A percentile compares a stretch with the other conserved stretches of the same genome.
Evolutionary conservation across 2,113 vertebrate genomes (phyloP).

Genomic region (Sitta europaea): DNA sequence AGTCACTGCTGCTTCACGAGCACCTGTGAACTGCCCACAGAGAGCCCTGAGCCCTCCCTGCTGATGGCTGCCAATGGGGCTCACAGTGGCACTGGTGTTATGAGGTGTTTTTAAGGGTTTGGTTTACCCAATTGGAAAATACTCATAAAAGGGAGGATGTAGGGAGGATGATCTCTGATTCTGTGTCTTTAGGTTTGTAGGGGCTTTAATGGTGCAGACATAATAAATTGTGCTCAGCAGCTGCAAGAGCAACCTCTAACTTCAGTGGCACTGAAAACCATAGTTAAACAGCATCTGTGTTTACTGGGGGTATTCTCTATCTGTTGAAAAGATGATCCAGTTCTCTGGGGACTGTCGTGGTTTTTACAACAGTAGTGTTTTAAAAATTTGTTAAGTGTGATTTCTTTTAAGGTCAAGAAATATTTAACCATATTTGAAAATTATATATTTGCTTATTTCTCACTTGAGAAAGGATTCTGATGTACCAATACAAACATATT

Average conservation of each 20-base stretch:
- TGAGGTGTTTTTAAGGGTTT: background rate
- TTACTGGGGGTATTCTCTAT: background rate
- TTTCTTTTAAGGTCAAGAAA: background rate
- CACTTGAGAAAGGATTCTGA: background rate
- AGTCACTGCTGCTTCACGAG: rapidly evolving
- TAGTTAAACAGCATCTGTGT: background rate
- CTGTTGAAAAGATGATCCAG: background rate
- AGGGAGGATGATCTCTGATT: background rate
- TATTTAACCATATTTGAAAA: background rate
- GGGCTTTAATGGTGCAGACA: background rate
- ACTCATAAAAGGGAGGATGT: background rate
- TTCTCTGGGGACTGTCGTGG: background rate
- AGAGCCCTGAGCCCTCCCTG: background rate
- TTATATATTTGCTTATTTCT: background rate
- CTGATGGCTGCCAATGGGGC: background rate
- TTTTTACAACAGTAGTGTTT: background rate
- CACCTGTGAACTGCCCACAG: rapidly evolving
- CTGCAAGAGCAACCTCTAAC: background rate
- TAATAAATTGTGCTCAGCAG: background rate
- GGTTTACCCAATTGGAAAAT: background rate
- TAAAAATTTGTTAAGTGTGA: background rate
- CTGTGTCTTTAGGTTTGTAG: background rate
- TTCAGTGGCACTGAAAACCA: background rate
- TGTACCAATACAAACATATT: background rate
- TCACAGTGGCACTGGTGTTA: background rate